phyloP scores from a whole-genome alignment of 2,797 vertebrate genomes.

The Urocyon cinereoargenteus region DNA sequence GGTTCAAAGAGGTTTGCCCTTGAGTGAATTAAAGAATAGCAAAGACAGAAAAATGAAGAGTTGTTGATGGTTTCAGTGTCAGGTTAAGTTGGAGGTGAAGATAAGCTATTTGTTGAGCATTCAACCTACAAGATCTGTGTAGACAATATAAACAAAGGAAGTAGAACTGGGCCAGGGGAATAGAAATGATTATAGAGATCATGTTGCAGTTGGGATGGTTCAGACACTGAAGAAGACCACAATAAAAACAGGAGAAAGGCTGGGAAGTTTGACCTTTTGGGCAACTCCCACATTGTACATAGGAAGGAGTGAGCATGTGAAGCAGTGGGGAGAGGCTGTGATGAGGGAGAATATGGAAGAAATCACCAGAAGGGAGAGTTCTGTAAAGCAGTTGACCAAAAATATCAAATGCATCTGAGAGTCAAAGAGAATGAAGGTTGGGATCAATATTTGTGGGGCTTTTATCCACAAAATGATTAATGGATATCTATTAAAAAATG shows the following conservation, averaged over 20 bases:
- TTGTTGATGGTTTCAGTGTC: neutral
- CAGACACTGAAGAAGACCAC: neutral
- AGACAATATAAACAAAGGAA: neutral
- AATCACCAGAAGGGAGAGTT: neutral
- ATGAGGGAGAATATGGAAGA: neutral
- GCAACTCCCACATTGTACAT: neutral
- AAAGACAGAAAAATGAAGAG: neutral
- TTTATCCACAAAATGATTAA: neutral
- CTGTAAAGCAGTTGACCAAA: conserved; percentile 6
- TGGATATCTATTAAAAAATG: neutral
- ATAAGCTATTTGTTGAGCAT: conserved; percentile 16
- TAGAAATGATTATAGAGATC: neutral
- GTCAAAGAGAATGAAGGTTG: neutral
- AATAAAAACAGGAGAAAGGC: neutral
- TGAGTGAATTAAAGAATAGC: neutral
- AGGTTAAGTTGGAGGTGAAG: neutral
- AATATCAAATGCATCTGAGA: neutral
- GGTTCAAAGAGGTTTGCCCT: neutral
- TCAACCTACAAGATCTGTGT: neutral
- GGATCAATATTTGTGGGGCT: neutral
- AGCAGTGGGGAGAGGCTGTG: neutral
- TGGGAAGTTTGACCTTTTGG: neutral
- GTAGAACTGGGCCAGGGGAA: neutral
- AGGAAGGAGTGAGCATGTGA: neutral
- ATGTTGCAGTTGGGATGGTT: neutral